Percentiles rank a stretch among this genome's conserved stretches.
Conservation (phyloP, 2,797 vertebrate genomes). For the Sebastiscus albofasciatus region DNA sequence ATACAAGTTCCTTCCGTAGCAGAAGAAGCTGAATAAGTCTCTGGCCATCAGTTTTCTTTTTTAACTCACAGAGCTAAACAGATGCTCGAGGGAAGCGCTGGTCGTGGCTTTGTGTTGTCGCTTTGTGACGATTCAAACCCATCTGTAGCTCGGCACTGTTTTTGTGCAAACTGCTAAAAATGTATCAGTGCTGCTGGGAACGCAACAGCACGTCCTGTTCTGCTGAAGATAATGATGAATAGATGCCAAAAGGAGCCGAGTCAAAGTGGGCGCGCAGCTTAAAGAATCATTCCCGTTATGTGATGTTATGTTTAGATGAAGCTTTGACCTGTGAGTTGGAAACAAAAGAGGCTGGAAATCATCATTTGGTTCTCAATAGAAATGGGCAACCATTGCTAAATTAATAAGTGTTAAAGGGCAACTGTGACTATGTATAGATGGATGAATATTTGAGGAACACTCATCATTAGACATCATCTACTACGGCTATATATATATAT, state of each 20-base stretch:
- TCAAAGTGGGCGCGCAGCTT: constrained; percentile 14
- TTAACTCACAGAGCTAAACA: constrained; percentile 40
- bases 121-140: constrained; percentile 53
- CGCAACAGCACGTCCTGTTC: constrained; percentile 48
- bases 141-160: constrained; percentile 39
- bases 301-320: constrained; percentile 17
- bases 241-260: constrained; percentile 18
- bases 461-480: not conserved
- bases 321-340: constrained; percentile 27
- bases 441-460: not conserved
- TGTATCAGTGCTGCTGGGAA: constrained; percentile 51
- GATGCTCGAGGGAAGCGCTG: constrained; percentile 31
- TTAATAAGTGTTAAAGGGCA: constrained; percentile 5
- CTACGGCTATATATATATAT: too few relatives aligned
- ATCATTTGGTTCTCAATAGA: not conserved
- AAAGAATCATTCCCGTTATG: constrained; percentile 11
- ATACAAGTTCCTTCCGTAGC: not conserved
- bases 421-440: not conserved
- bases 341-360: constrained; percentile 1
- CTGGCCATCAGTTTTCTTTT: not conserved
- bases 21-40: constrained; percentile 22
- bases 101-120: constrained; percentile 37
- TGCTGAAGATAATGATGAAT: constrained; percentile 45
- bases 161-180: constrained; percentile 54
- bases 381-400: constrained; percentile 5